These are phyloP conservation scores for Prorops nasuta DNA, from an alignment of 1,140 invertebrate genomes.

Conservation along the genomic window DNA sequence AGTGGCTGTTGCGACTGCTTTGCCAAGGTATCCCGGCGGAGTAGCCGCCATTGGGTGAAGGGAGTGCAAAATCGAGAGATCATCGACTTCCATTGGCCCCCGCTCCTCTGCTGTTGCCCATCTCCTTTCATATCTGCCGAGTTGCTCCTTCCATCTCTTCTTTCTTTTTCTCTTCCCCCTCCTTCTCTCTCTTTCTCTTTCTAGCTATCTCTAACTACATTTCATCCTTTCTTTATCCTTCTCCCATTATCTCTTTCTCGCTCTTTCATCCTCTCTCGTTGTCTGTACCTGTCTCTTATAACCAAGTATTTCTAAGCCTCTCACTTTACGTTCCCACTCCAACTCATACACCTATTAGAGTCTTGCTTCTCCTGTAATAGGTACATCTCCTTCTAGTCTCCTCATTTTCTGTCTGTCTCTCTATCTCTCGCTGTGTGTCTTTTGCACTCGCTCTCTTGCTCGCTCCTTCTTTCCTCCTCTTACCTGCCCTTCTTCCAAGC, in stretches of 20 bases:
- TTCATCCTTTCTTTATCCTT: no score
- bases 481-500: conserved; percentile 20
- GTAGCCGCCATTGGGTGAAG: conserved; percentile 35
- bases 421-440: conserved; percentile 1
- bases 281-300: no score
- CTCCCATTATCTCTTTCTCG: conserved; percentile 1
- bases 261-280: conserved; percentile 8
- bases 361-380: no score
- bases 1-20: conserved; percentile 30
- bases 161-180: conserved; percentile 15
- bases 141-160: conserved; percentile 11
- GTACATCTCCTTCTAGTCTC: no score
- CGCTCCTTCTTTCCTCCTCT: conserved; percentile 14
- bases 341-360: no score
- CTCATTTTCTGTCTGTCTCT: conserved; percentile 6
- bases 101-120: neutral
- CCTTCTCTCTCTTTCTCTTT: neutral
- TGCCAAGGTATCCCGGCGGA: conserved; percentile 29
- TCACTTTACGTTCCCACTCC: no score
- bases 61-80: conserved; percentile 40
- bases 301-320: no score
- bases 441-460: conserved; percentile 8
- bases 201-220: neutral
- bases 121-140: neutral
- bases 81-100: conserved; percentile 33